Base-by-base conservation (phyloP, 2,888 invertebrate genomes). In the Proisotoma minuta region DNA sequence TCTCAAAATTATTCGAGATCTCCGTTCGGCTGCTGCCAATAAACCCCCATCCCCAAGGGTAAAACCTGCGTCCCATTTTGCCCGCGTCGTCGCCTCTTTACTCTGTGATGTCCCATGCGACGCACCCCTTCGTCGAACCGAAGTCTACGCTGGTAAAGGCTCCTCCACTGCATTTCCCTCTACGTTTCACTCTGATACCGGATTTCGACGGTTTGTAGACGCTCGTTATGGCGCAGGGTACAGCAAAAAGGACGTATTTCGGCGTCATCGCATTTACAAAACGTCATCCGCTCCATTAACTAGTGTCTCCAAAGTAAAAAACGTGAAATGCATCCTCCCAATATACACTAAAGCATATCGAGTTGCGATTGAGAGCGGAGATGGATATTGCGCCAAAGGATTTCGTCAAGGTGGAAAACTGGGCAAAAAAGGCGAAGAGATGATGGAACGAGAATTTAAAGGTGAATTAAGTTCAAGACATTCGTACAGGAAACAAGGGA, bases 41-140 rank as follows among this genome's bases (percentile, higher is more conserved):
- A 3, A 28, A 28, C 28, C 27, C 4, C 52, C 52, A 2, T 62
- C 62, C 10, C 67, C 67, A 3, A 20, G 67, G 15, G 67, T 67
- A 1, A 67, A 67, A 20, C 67, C 67, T 3, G 64, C 47, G 0
- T 40, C 64, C 3, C 64, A 64, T 58, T 67, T 62, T 56, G 62
- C 67, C 1, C 59, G 64, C 15, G 67, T 67, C 3, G 63, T 64
- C 0, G 64, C 67, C 15, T 64, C 60, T 27, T 53, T 67, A 12
- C 50, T 62, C 2, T 62, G 67, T 20, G 61, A 57, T 20, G 26
- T 61, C 1, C 57, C 64, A 4, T 67, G 67, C 47, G 49, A 51
- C 3, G 48, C 51, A 3, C 67, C 67, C 20, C 27, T 66, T 0
- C 39, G 48, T 2, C 40, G 52, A 28, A 61, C 51, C 5, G 62